phyloP scores from a whole-genome alignment of 2,888 invertebrate genomes.

The Nowickia ferox region DNA sequence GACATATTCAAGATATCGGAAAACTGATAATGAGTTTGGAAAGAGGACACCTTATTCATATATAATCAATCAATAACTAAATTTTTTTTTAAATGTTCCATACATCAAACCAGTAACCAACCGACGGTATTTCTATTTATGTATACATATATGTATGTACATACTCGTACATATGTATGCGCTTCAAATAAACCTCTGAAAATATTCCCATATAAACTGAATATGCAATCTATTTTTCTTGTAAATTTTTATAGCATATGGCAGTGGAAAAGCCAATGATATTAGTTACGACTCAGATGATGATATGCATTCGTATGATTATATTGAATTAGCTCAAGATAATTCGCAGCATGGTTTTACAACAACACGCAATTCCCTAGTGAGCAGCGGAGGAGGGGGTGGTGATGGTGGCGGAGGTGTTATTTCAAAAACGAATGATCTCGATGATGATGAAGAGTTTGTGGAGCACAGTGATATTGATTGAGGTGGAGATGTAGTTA shows the following conservation, averaged over 20 bases:
- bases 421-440: slow-evolving; percentile 77
- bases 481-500: slow-evolving; percentile 78
- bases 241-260: slow-evolving; percentile 78
- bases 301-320: slow-evolving; percentile 76
- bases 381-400: slow-evolving; percentile 23
- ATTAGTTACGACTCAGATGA: slow-evolving; percentile 80
- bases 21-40: too few species aligned
- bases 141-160: too few species aligned
- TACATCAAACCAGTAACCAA: too few species aligned
- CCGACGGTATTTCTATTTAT: too few species aligned
- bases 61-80: too few species aligned
- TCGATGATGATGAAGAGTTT: slow-evolving; percentile 80
- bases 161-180: too few species aligned
- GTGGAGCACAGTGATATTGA: slow-evolving; percentile 81
- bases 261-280: slow-evolving; percentile 78
- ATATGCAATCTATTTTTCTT: not conserved
- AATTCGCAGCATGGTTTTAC: slow-evolving; percentile 77
- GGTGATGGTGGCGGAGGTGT: slow-evolving; percentile 63
- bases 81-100: too few species aligned
- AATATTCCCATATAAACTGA: too few species aligned
- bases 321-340: slow-evolving; percentile 77
- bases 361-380: slow-evolving; percentile 52
- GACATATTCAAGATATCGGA: too few species aligned
- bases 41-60: too few species aligned
- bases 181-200: too few species aligned